phyloP scores from a whole-genome alignment of 2,888 invertebrate species.

The Dryobota labecula region DNA sequence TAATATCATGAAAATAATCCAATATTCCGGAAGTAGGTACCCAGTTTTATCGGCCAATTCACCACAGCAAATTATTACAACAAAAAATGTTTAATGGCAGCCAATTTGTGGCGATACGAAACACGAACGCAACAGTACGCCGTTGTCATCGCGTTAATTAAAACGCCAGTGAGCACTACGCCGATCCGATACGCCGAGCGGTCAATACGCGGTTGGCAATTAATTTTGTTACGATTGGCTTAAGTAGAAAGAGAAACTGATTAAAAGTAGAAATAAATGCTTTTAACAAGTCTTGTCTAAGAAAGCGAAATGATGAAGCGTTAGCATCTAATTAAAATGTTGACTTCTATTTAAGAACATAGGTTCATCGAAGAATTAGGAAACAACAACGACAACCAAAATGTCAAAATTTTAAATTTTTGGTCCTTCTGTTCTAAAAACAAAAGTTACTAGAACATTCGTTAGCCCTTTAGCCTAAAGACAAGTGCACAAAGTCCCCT shows the following conservation, averaged over 20 bases:
- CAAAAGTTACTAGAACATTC: background rate
- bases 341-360: background rate
- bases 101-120: conserved; percentile 61
- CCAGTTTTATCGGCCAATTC: conserved; percentile 41
- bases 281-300: background rate
- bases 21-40: conserved; percentile 6
- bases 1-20: conserved; percentile 4
- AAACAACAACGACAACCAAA: background rate
- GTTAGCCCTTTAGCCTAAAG: background rate
- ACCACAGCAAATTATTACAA: conserved; percentile 50
- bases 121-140: conserved; percentile 61
- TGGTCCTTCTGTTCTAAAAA: background rate
- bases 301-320: conserved; percentile 19
- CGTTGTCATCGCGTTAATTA: conserved; percentile 65
- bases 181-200: conserved; percentile 58
- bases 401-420: background rate
- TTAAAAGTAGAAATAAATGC: conserved; percentile 21
- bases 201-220: conserved; percentile 52
- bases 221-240: conserved; percentile 44
- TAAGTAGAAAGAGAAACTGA: conserved; percentile 28
- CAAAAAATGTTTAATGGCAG: conserved; percentile 54
- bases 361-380: background rate
- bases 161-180: conserved; percentile 60
- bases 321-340: background rate
- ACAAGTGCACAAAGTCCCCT: background rate